Base-by-base conservation (phyloP, 2,888 invertebrate genomes). In the Troides oblongomaculatus region DNA sequence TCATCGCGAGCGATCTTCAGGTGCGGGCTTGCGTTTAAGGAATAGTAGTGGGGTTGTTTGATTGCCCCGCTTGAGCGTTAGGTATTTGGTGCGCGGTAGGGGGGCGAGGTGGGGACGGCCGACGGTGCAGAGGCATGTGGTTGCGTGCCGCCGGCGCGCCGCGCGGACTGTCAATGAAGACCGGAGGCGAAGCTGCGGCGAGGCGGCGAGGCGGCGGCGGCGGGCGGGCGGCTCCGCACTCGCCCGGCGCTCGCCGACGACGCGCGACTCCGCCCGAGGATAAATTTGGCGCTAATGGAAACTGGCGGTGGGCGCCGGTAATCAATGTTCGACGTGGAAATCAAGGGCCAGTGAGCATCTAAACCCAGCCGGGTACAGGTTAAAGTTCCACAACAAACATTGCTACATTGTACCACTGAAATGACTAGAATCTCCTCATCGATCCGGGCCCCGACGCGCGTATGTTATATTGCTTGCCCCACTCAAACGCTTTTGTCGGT, bases 201-300 rank as follows among this genome's bases (percentile, higher is more conserved):
- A 21, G 21, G 76, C 78, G 78, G 76, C 77, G 78, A 73, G 75
- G 79, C 85, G 21, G 21, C 21, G 81, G 84, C 86, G 84, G 72
- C 74, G 72, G 76, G 78, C 78, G 76, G 77, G 78, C 74, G 75
- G 79, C 85, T 81, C 84, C 86, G 84, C 84, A 76, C 85, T 86
- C 84, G 81, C 85, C 81, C 84, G 81, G 84, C 84, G 77, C 85
- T 85, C 84, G 81, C 85, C 81, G 89, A 88, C 83, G 81, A 82
- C 77, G 76, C 80, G 83, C 91, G 90, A 89, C 84, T 82, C 81
- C 81, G 80, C 84, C 88, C 90, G 90, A 91, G 86, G 90, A 86
- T 92, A 89, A 89, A 89, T 91, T 92, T 91, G 91, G 91, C 90
- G 88, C 90, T 90, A 88, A 90, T 88, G 81, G 86, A 84, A 88